Percentiles rank a stretch among this genome's conserved stretches.
phyloP scores from a whole-genome alignment of 2,113 vertebrate species.

The Oreocharis arfaki region DNA sequence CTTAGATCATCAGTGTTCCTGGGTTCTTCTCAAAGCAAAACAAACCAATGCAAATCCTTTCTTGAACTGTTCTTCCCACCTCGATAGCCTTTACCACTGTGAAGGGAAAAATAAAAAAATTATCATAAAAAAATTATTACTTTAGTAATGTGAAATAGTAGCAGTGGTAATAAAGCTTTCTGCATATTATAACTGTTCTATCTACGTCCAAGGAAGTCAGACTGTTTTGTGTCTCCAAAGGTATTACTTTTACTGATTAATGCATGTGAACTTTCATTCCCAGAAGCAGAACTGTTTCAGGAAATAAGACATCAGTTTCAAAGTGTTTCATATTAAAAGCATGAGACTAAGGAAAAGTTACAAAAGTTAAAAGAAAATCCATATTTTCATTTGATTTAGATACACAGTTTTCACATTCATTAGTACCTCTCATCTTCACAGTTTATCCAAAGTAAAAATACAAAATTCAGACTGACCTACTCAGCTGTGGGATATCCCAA shows the following conservation, averaged over 20 bases:
- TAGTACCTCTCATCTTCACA: neutral
- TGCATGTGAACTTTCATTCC: neutral
- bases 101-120: neutral
- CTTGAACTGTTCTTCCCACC: constrained; percentile 29
- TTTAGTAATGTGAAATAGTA: neutral
- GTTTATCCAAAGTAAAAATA: neutral
- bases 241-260: neutral
- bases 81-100: constrained; percentile 22
- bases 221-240: neutral
- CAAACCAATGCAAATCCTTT: constrained; percentile 5
- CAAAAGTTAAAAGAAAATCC: neutral
- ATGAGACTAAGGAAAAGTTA: neutral
- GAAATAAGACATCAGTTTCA: neutral
- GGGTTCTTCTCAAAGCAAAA: constrained; percentile 25
- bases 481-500: neutral
- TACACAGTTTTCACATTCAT: neutral
- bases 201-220: neutral
- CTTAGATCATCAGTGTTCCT: neutral
- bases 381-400: neutral
- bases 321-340: neutral
- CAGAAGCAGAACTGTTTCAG: neutral
- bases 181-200: neutral
- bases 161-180: neutral
- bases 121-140: neutral
- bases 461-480: neutral